Base-by-base conservation (phyloP, 2,888 invertebrate genomes). In the Philonicus albiceps region DNA sequence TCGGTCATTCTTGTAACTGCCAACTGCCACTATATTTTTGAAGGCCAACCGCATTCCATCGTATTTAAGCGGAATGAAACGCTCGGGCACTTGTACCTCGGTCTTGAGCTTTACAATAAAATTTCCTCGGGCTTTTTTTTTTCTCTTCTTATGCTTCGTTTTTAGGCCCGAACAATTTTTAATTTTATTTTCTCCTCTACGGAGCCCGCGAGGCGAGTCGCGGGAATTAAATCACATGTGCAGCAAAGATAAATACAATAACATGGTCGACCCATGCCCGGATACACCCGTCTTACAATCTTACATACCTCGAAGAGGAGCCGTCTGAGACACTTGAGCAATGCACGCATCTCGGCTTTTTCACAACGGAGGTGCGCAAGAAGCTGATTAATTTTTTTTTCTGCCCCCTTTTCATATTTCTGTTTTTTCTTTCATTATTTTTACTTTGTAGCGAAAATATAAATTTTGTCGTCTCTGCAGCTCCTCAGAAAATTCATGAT, bases 21-120 rank as follows among this genome's bases (percentile, higher is more conserved):
- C 27, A 40, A 73, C 73, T 72, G 84, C 84, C 53, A 86, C 86
- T 86, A 87, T 81, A 87, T 87, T 87, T 88, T 88, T 88, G 88
- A 88, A 88, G 88, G 88, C 88, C 86, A 87, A 86, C 88, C 87
- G 84, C 88, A 88, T 88, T 88, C 88, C 87, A 87, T 49, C 64
- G 75, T 37, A 85, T 73, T 86, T 86, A 86, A 78, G 80, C 87
- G 78, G 85, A 87, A 78, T 83, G 87, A 86, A 87, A 85, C 85
- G 86, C 86, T 55, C 81, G 64, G 27, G 40, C 84, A 73, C 43
- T 73, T 84, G 40, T 75, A 53, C n/a, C 19, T 75, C 49, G 78
- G 40, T 78, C 78, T 27, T 37, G 27, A 78, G 78, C 43, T 37
- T 49, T 84, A 64, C 84, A 73, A 84, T 40, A 73, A 64, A 34